phyloP scores from a whole-genome alignment of 2,888 invertebrate species.

The Embidobia sp. region DNA sequence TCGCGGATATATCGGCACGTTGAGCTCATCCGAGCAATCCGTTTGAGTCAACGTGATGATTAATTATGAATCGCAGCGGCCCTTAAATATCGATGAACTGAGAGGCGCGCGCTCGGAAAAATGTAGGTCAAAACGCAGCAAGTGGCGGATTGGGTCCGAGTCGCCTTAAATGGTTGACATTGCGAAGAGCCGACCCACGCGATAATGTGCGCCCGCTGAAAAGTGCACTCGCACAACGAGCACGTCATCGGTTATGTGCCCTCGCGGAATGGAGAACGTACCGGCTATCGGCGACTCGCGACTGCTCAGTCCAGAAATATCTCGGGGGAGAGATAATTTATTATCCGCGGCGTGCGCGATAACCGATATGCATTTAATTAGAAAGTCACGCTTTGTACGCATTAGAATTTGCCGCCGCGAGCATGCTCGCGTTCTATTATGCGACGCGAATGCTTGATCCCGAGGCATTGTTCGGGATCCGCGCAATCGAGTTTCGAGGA shows the following conservation, averaged over 20 bases:
- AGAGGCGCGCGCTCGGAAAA: conserved; percentile 2
- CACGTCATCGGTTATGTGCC: conserved; percentile 48
- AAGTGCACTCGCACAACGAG: too few relatives aligned
- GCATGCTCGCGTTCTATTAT: conserved; percentile 56
- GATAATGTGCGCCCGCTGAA: conserved; percentile 13
- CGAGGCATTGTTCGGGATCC: conserved; percentile 28
- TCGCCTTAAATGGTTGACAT: conserved; percentile 65
- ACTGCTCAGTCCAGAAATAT: conserved; percentile 57
- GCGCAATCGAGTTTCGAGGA: too few relatives aligned
- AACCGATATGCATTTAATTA: conserved; percentile 64
- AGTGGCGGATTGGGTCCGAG: conserved; percentile 28
- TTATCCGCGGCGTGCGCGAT: conserved; percentile 53
- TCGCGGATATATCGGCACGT: too few relatives aligned
- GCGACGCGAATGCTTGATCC: conserved; percentile 31
- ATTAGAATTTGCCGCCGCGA: conserved; percentile 37
- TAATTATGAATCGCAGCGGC: neutral
- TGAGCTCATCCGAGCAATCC: too few relatives aligned
- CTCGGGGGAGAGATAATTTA: conserved; percentile 58
- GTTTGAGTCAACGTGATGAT: too few relatives aligned
- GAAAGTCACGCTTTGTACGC: conserved; percentile 63
- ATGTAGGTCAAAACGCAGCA: conserved; percentile 41
- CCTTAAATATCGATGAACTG: conserved; percentile 3
- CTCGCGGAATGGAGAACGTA: conserved; percentile 52
- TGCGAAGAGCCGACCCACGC: conserved; percentile 62
- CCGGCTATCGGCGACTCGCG: conserved; percentile 17